Evolutionary conservation across 2,888 invertebrate genomes (phyloP), one percentile per base, ranked within the genome.

Genomic region (Caenorhabditis sp.): DNA sequence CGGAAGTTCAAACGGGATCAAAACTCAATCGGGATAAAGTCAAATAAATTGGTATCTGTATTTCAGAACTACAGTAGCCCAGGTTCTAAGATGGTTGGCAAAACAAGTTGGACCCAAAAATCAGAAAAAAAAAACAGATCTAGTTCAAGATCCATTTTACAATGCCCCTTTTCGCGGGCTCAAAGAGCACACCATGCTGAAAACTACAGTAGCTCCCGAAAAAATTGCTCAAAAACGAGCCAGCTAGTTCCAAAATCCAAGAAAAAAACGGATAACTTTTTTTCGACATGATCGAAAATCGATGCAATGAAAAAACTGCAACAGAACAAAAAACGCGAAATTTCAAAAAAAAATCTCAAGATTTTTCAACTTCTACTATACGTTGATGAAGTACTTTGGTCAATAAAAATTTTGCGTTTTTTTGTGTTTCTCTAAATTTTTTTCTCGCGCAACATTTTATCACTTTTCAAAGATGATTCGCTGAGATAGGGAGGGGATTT

Each of bases 241-340:
- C 43, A n/a, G 5, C 43, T 17, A 7, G 17, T 17, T 17, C 3
- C 14, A 43, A 43, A 43, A 43, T 12, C 43, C 3, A 17, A 43
- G 14, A 43, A 12, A 36, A 36, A 36, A 36, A 36, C 36, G 36
- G 36, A 36, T 36, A 36, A 8, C 10, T 8, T 36, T 12, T 43
- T 43, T 14, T 12, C 14, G 5, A 10, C 8, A 43, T 17, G 43
- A 43, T 43, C 43, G 14, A 43, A 43, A 43, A 43, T 43, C 43
- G 43, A 17, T 3, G 43, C 12, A 43, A 12, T 10, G 17, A 10
- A 43, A 43, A 43, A 43, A 43, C 14, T 17, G 14, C 43, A 17
- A 43, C 43, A 43, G 43, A 43, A 43, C 43, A 43, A 43, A 43
- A 43, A 43, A 43, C 43, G 43, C 43, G 43, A 43, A 43, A 43